phyloP scores from a whole-genome alignment of 1,140 invertebrate genomes.

The Geopemphigus sp. region DNA sequence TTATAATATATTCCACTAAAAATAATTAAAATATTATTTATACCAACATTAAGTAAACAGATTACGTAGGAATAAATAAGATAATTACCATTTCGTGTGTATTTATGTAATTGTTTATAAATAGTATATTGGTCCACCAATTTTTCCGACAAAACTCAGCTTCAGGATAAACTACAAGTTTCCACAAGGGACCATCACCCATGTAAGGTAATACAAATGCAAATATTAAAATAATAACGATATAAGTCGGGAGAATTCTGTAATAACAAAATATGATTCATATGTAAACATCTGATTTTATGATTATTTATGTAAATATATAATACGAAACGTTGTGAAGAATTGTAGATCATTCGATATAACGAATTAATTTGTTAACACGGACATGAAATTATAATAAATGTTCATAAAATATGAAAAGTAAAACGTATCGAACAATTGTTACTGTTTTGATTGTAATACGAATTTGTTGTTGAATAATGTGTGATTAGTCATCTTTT shows the following conservation, averaged over 20 bases:
- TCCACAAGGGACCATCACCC: conserved; percentile 68
- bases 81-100: conserved; percentile 64
- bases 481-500: too few relatives aligned
- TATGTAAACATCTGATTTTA: background rate
- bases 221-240: conserved; percentile 34
- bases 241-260: conserved; percentile 49
- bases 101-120: conserved; percentile 79
- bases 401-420: background rate
- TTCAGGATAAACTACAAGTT: conserved; percentile 62
- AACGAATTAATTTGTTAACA: background rate
- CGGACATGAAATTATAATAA: background rate
- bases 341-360: background rate
- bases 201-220: conserved; percentile 54
- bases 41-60: too few relatives aligned
- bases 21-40: too few relatives aligned
- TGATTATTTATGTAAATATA: background rate
- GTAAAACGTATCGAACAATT: too few relatives aligned
- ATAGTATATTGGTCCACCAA: conserved; percentile 83
- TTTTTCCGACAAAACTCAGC: conserved; percentile 66
- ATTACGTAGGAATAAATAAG: background rate
- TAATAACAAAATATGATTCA: conserved; percentile 13
- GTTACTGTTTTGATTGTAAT: background rate
- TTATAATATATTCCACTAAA: too few relatives aligned
- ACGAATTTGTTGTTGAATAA: too few relatives aligned
- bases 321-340: background rate